phyloP scores from a whole-genome alignment of 2,797 vertebrate genomes.

The Adrianichthys oophorus region DNA sequence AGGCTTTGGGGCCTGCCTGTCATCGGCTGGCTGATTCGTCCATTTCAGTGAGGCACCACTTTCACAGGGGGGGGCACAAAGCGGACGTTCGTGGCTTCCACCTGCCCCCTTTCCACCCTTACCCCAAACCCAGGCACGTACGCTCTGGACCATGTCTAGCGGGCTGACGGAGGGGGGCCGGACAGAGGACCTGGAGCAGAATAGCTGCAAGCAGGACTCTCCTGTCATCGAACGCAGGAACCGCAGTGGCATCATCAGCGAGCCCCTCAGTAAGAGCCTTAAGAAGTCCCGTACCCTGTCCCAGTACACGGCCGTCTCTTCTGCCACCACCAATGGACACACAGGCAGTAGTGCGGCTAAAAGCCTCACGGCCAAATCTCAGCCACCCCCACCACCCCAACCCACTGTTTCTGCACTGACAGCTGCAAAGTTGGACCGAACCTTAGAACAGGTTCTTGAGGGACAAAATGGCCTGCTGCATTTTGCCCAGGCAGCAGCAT shows the following conservation, averaged over 20 bases:
- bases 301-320: slow-evolving; percentile 91
- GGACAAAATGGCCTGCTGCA: slow-evolving; percentile 94
- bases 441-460: slow-evolving; percentile 92
- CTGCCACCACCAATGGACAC: slow-evolving; percentile 85
- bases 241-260: slow-evolving; percentile 95
- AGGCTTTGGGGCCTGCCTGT: slow-evolving; percentile 76
- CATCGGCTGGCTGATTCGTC: slow-evolving; percentile 61
- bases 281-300: slow-evolving; percentile 96
- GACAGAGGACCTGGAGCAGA: slow-evolving; percentile 84
- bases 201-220: slow-evolving; percentile 78
- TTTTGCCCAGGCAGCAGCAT: slow-evolving; percentile 95
- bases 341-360: slow-evolving; percentile 85
- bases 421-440: slow-evolving; percentile 93
- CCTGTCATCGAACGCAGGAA: slow-evolving; percentile 89
- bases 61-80: slow-evolving; percentile 60
- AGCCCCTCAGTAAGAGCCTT: slow-evolving; percentile 96
- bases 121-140: slow-evolving; percentile 62
- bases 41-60: slow-evolving; percentile 59
- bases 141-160: slow-evolving; percentile 89
- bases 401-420: slow-evolving; percentile 83
- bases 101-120: slow-evolving; percentile 67
- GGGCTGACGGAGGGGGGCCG: slow-evolving; percentile 82
- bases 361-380: slow-evolving; percentile 85
- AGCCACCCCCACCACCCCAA: slow-evolving; percentile 73
- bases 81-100: slow-evolving; percentile 62